A percentile compares a stretch with the other conserved stretches of the same genome.
These are phyloP conservation scores for Salarias fasciatus DNA, from an alignment of 2,797 vertebrate genomes.

Conservation along the genomic window DNA sequence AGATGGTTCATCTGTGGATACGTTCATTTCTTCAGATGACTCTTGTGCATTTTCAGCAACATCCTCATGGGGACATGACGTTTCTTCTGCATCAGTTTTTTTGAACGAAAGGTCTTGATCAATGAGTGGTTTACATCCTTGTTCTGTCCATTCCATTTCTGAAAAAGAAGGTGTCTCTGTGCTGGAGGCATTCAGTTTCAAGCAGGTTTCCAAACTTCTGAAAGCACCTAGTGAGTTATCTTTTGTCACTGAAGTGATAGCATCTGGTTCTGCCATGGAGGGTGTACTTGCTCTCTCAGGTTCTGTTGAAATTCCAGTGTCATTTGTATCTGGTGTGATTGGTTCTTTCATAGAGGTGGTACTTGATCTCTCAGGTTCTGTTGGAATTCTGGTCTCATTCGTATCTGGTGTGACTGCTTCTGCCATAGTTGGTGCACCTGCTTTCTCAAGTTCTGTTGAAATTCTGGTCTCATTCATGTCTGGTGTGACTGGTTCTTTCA, in stretches of 20 bases:
- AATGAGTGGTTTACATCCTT: slow-evolving; percentile 6
- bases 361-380: neutral
- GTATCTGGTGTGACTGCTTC: slow-evolving; percentile 13
- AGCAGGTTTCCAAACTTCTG: slow-evolving; percentile 3
- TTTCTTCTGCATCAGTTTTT: slow-evolving; percentile 15
- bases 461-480: slow-evolving; percentile 10
- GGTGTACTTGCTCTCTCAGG: neutral
- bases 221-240: neutral
- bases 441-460: no score
- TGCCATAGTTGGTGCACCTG: neutral
- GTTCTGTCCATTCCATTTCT: slow-evolving; percentile 28
- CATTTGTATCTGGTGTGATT: slow-evolving; percentile 10
- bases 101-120: slow-evolving; percentile 20
- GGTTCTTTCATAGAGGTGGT: neutral
- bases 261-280: neutral
- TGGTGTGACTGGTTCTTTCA: no score
- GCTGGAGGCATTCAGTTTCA: slow-evolving; percentile 15
- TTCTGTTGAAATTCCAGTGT: no score
- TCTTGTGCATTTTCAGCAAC: slow-evolving; percentile 46
- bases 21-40: slow-evolving; percentile 39
- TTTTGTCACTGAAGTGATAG: slow-evolving; percentile 10
- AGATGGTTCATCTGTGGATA: slow-evolving; percentile 24
- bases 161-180: slow-evolving; percentile 1
- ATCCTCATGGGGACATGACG: slow-evolving; percentile 17
- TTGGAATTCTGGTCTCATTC: no score